Base-by-base conservation (phyloP, 2,797 vertebrate genomes). In the Hirundo rustica region DNA sequence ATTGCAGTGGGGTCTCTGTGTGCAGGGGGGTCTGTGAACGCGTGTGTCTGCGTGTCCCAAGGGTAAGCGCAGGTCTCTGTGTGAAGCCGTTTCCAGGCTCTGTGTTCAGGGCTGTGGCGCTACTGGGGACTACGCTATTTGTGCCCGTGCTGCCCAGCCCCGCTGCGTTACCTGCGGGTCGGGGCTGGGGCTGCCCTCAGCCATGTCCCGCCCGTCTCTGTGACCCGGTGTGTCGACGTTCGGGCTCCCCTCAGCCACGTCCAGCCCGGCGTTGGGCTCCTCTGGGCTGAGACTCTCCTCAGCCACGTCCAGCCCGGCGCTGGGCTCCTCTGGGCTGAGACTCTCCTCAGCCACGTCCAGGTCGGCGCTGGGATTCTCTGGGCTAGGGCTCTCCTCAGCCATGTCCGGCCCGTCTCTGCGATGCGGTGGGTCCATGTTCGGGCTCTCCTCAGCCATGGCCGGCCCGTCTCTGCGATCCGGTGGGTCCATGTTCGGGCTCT, bases 51-150 rank as follows among this genome's bases (percentile, higher is more conserved):
- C 8, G 40, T 18, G 16, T 5, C 65, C 48, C 16, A 10, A 34
- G 30, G 30, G 3, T 14, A 30, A 29, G 10, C 7, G 25, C 40
- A 62, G 30, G 11, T 34, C 16, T 50, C 20, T 15, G 25, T 27
- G 32, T 14, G n/a, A 29, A 32, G 19, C 16, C n/a, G 9, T 34
- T 16, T 15, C 9, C 25, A 34, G 50, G 29, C 2, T 19, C 23
- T 23, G 44, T 5, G 10, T 10, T 36, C n/a, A 30, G 20, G 48
- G 7, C 9, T 18, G 21, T 6, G 68, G 11, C 30, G 18, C 18
- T 20, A 0, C 13, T 4, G 8, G 9, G 5, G 15, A 11, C 9
- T 7, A 7, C 5, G 5, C 13, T 16, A 9, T 17, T 8, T n/a
- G 64, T 45, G n/a, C 29, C 84, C 10, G 7, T 5, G 3, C 9